Base-by-base conservation (phyloP, 2,888 invertebrate genomes). In the Hemaris fuciformis region DNA sequence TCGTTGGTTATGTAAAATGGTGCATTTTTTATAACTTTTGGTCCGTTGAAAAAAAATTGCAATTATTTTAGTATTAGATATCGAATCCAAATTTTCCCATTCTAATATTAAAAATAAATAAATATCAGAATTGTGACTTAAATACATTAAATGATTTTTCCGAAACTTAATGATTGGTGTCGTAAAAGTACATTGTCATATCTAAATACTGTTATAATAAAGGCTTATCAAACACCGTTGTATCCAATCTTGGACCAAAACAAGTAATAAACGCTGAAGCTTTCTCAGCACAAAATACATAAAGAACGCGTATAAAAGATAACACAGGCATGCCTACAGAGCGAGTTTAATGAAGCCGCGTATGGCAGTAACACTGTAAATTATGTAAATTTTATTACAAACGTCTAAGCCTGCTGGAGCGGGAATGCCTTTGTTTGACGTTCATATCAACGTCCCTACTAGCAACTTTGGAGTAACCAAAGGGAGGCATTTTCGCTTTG, bases 361-460 rank as follows among this genome's bases (percentile, higher is more conserved):
- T 25, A 48, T 18, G 60, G 38, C 46, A 38, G 53, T 53, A 53
- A 38, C 60, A 48, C 22, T 48, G 23, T 60, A 53, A 60, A 53
- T 48, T 60, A 60, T 60, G 48, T 46, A 60, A 48, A 59, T 59
- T 59, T 48, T 60, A 38, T 53, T 34, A 62, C 48, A 59, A 38
- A 53, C 38, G 45, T 41, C 57, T 38, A 62, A 27, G 58, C 58
- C 41, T 56, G 27, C 27, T 60, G 53, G 48, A 62, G 53, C 48
- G 59, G 61, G 65, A 66, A 69, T 66, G 62, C 63, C 65, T 68
- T 65, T 60, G 60, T 64, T 66, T 67, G 62, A 61, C 59, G 63
- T 65, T 62, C 58, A 46, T 57, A 57, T 31, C 42, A 43, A 53
- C 34, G 31, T 41, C 34, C 34, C 25, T 20, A 41, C 41, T 60